These are phyloP conservation scores for Dallia pectoralis DNA, from an alignment of 2,797 vertebrate species.

Conservation along the genomic window DNA sequence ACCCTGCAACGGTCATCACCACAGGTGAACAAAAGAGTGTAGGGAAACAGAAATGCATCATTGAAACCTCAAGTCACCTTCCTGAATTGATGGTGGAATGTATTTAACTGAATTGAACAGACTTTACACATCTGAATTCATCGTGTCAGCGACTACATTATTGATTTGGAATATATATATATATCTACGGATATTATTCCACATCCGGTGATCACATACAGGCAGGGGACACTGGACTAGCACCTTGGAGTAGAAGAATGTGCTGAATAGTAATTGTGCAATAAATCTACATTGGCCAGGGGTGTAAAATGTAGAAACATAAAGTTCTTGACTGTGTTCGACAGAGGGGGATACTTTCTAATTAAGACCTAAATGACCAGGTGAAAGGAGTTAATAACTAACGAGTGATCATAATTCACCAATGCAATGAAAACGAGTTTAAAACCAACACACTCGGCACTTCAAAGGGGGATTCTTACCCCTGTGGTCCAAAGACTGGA, in stretches of 20 bases:
- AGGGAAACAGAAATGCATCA: constrained; percentile 25
- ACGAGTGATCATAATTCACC: too few species aligned
- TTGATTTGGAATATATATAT: neutral
- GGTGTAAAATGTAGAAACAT: too few species aligned
- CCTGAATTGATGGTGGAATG: neutral
- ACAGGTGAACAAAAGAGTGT: constrained; percentile 24
- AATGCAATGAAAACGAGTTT: too few species aligned
- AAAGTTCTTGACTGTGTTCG: too few species aligned
- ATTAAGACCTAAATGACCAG: too few species aligned
- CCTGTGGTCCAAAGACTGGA: too few species aligned
- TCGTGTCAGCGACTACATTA: neutral
- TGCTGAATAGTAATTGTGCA: neutral
- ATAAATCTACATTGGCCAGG: neutral
- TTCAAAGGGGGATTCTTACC: too few species aligned
- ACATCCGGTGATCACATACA: neutral
- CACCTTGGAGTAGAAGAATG: neutral
- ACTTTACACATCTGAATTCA: neutral
- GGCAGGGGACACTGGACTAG: neutral
- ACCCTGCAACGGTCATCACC: neutral
- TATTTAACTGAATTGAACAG: neutral
- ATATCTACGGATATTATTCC: neutral
- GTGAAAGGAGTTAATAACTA: too few species aligned
- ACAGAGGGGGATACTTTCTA: too few species aligned
- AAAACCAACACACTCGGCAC: too few species aligned
- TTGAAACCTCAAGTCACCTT: neutral